Conservation (phyloP, 2,888 invertebrate species). For the Metallyticus violacea region DNA sequence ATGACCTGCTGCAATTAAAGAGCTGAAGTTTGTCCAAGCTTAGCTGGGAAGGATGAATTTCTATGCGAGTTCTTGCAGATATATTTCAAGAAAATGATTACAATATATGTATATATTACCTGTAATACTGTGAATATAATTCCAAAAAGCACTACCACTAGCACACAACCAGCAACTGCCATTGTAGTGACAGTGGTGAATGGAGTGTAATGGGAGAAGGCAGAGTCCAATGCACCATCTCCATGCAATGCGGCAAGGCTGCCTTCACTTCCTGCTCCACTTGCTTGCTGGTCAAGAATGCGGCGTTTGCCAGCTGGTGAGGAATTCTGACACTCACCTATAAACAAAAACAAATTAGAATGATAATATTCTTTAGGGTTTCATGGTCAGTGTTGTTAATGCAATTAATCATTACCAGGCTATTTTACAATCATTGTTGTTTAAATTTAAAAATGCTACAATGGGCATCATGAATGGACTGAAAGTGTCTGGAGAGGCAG, state of each 20-base stretch:
- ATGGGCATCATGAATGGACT: no score
- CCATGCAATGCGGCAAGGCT: constrained; percentile 19
- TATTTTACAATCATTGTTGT: no score
- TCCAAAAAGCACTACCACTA: constrained; percentile 66
- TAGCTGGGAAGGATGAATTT: no score
- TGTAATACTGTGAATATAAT: constrained; percentile 69
- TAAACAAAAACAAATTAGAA: constrained; percentile 23
- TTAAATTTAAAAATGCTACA: neutral
- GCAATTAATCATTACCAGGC: no score
- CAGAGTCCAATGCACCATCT: neutral
- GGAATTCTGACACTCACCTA: constrained; percentile 70
- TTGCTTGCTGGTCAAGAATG: constrained; percentile 50
- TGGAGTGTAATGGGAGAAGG: constrained; percentile 43
- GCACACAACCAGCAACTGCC: constrained; percentile 64
- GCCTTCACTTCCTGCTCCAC: constrained; percentile 39
- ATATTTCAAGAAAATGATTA: no score
- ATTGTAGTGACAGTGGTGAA: constrained; percentile 65
- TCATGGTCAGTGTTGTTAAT: neutral
- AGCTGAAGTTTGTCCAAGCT: no score
- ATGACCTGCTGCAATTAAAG: no score
- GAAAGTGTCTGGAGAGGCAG: no score
- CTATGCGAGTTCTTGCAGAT: no score
- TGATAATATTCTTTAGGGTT: neutral
- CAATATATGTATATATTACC: constrained; percentile 49
- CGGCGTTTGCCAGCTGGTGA: constrained; percentile 70